These are phyloP conservation scores for Drosophila anceps DNA, from an alignment of 2,888 invertebrate genomes.

Conservation along the genomic window DNA sequence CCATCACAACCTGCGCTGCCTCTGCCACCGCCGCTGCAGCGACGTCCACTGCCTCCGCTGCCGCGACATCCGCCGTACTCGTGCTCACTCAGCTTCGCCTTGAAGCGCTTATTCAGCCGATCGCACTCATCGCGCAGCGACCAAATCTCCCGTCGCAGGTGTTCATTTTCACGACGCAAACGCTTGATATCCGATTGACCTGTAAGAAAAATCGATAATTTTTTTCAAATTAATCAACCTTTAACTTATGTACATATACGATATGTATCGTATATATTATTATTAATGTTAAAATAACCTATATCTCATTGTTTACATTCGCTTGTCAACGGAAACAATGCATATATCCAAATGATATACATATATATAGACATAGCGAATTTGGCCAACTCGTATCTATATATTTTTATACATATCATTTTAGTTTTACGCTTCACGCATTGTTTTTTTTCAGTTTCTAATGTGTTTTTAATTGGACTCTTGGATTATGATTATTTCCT, in stretches of 20 bases:
- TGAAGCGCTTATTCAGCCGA: conserved; percentile 92
- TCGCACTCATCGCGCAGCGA: conserved; percentile 95
- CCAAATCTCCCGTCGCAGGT: conserved; percentile 94
- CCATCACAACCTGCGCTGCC: conserved; percentile 77
- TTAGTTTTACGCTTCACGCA: conserved; percentile 17
- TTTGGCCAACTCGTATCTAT: neutral
- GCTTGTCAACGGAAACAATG: conserved; percentile 62
- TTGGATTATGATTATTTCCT: conserved; percentile 53
- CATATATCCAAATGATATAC: conserved; percentile 2
- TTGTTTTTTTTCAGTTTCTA: conserved; percentile 41
- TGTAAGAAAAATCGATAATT: conserved; percentile 79
- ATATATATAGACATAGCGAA: neutral
- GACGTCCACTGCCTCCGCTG: conserved; percentile 73
- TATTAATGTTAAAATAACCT: conserved; percentile 8
- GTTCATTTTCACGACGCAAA: conserved; percentile 94
- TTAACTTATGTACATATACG: neutral
- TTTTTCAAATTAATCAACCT: neutral
- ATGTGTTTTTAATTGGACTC: conserved; percentile 73
- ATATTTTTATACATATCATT: conserved; percentile 1
- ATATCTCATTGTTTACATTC: conserved; percentile 63
- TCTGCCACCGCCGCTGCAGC: conserved; percentile 68
- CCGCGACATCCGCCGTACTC: conserved; percentile 75
- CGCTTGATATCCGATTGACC: conserved; percentile 96
- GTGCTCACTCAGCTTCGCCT: conserved; percentile 85
- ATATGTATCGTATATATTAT: neutral